Conservation (phyloP, 30 jellyfish, hydroid and myxozoan species). For the Cassiopea xamachana region DNA sequence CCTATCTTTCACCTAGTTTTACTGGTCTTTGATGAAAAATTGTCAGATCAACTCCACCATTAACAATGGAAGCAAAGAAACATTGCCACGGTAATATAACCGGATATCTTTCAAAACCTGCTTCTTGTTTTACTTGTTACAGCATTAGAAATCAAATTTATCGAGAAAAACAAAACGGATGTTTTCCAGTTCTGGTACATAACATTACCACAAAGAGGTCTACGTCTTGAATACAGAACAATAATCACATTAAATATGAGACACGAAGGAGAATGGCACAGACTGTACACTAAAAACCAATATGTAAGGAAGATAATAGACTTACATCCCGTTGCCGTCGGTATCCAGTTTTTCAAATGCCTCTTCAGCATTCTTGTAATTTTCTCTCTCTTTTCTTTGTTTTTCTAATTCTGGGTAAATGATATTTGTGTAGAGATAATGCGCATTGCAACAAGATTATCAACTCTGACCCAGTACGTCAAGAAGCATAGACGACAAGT, state of each 20-base stretch:
- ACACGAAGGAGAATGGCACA: neutral
- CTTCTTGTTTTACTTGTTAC: no score
- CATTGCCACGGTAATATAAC: no score
- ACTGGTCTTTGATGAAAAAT: no score
- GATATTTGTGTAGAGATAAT: neutral
- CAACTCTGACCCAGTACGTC: neutral
- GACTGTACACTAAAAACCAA: neutral
- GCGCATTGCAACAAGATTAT: neutral
- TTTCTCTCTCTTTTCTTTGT: constrained; percentile 68
- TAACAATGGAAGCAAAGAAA: no score
- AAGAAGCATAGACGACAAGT: neutral
- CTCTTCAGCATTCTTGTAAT: constrained; percentile 64
- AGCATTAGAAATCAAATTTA: neutral
- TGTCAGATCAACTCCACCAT: no score
- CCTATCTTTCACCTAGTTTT: no score
- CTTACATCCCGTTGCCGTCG: constrained; percentile 89
- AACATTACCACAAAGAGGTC: neutral
- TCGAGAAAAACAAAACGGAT: neutral
- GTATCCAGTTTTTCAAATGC: constrained; percentile 81
- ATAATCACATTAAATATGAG: neutral
- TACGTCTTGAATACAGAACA: neutral
- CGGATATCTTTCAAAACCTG: no score
- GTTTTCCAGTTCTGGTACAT: neutral
- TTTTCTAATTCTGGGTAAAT: constrained; percentile 72
- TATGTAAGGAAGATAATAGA: neutral